Percentiles rank a stretch among this genome's conserved stretches.
These are phyloP conservation scores for Octomys mimax DNA, from an alignment of 2,797 vertebrate species.

Conservation along the genomic window DNA sequence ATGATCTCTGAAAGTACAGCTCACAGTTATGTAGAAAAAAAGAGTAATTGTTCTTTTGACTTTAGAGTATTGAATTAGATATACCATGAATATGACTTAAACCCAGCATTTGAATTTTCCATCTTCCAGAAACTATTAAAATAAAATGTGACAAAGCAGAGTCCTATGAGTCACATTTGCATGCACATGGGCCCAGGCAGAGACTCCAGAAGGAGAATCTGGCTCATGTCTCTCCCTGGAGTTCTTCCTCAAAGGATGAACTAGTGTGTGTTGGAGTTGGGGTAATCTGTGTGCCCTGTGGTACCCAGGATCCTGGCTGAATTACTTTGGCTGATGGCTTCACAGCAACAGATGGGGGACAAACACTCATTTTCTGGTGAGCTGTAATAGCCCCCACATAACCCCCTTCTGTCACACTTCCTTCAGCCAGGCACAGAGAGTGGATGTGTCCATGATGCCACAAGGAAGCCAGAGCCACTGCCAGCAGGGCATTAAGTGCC, in stretches of 20 bases:
- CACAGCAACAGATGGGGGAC: background rate
- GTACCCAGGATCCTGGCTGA: background rate
- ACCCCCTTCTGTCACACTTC: background rate
- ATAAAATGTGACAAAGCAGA: background rate
- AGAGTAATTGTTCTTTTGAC: background rate
- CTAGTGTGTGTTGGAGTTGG: fast-evolving
- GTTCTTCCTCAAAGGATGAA: background rate
- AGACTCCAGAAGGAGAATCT: too few species aligned
- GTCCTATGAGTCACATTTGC: background rate
- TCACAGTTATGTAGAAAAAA: background rate
- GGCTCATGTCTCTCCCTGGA: background rate
- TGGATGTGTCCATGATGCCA: fast-evolving
- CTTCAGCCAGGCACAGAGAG: background rate
- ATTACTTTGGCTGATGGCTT: background rate
- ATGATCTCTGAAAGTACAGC: background rate
- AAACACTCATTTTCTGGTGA: background rate
- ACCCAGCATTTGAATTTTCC: background rate
- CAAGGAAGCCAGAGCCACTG: background rate
- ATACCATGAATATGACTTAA: background rate
- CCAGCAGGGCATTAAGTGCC: too few species aligned
- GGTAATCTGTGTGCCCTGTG: background rate
- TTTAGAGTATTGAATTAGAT: background rate
- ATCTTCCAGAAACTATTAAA: background rate
- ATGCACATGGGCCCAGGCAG: background rate
- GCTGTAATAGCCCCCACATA: background rate